Base-by-base conservation (phyloP, 2,797 vertebrate species). In the Antrozous pallidus region DNA sequence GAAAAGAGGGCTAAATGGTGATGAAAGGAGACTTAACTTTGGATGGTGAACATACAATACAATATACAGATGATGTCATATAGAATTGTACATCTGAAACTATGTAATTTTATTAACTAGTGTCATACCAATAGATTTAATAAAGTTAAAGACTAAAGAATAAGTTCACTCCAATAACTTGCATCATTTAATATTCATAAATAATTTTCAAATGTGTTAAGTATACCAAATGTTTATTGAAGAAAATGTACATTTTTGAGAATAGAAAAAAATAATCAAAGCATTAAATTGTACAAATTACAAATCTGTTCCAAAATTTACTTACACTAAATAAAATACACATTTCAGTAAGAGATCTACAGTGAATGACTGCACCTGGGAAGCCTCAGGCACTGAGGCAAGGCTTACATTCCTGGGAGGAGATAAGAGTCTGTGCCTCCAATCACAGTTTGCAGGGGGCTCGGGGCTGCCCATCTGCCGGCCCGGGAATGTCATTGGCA, bases 221-320 rank as follows among this genome's bases (percentile, higher is more conserved):
- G 54, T 67, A 74, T 61, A 83, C 67, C 61, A 84, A 94, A 79
- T 26, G 9, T 38, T 88, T 17, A 40, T 3, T 80, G 31, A 94
- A 88, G 8, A 79, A 78, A 88, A 58, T 14, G 9, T 83, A 49
- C 45, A 42, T 58, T 58, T 58, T 58, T 58, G 13, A 95, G 67
- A 31, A 80, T 56, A n/a, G n/a, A 96, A 96, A 93, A 97, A 95
- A 96, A 94, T 97, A 90, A 94, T 88, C 92, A 97, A 97, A 98
- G 95, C 63, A 97, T 97, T 92, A 90, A 92, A 94, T 8, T 86
- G 94, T 96, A 98, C 97, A 96, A 97, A 96, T 96, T 94, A 91
- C 97, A 91, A 95, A 96, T 45, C 8, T 93, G 56, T 58, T 97
- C 95, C 97, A 96, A 96, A 97, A 93, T 84, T 42, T 95, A 96